Conservation (phyloP, 2,113 vertebrate species). For the Aleadryas rufinucha region DNA sequence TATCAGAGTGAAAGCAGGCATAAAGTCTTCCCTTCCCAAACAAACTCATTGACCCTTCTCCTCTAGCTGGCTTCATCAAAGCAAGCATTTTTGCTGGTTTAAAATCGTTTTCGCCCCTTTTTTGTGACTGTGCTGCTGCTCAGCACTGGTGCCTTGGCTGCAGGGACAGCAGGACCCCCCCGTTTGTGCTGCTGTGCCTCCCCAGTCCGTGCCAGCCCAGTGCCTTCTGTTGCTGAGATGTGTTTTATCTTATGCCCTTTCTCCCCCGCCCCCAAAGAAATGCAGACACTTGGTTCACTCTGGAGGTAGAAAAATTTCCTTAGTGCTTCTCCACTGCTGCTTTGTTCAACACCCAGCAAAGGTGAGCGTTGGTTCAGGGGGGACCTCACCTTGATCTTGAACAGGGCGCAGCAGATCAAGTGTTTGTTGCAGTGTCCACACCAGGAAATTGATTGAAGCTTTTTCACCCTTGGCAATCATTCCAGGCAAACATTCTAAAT, state of each 20-base stretch:
- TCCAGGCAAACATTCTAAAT: not conserved
- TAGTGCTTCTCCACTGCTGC: not conserved
- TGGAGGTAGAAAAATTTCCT: not conserved
- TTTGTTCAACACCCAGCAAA: not conserved
- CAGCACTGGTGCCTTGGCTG: rapidly evolving
- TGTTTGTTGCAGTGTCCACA: not conserved
- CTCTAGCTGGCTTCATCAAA: not conserved
- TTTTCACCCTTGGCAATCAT: not conserved
- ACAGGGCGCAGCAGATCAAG: not conserved
- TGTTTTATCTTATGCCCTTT: not conserved
- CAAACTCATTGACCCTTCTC: not conserved
- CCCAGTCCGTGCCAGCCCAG: rapidly evolving
- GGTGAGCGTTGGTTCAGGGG: rapidly evolving
- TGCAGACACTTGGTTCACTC: not conserved
- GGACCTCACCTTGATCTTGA: slow-evolving; percentile 17
- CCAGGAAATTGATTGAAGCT: slow-evolving; percentile 9
- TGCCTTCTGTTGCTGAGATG: not conserved
- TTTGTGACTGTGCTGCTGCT: not conserved
- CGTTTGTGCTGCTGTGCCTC: rapidly evolving
- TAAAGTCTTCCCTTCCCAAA: not conserved
- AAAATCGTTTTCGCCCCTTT: rapidly evolving
- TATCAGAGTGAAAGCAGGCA: not conserved
- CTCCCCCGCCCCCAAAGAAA: not conserved
- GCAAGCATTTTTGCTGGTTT: not conserved
- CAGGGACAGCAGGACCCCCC: rapidly evolving